Percentiles rank a stretch among this genome's conserved stretches.
These are phyloP conservation scores for Lacanobia oleracea DNA, from an alignment of 2,888 invertebrate genomes.

Conservation along the genomic window DNA sequence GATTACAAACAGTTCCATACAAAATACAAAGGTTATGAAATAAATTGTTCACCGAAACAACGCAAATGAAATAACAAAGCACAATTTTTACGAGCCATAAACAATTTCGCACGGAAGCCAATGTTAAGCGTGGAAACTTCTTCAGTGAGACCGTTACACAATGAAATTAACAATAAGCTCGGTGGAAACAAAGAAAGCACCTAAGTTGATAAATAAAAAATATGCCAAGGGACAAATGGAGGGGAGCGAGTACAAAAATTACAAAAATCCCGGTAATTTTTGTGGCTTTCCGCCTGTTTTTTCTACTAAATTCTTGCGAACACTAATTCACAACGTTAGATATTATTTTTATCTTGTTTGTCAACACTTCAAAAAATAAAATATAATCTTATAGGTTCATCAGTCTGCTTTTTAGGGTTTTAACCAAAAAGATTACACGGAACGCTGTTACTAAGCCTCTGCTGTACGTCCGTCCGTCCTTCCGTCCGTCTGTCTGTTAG, in stretches of 20 bases:
- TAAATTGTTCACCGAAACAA: conserved; percentile 59
- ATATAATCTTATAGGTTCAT: too few relatives aligned
- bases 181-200: conserved; percentile 76
- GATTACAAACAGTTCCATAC: conserved; percentile 37
- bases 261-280: conserved; percentile 71
- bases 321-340: conserved; percentile 26
- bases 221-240: conserved; percentile 78
- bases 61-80: conserved; percentile 66
- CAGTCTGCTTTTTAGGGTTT: neutral
- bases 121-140: conserved; percentile 73
- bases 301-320: conserved; percentile 31
- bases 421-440: too few relatives aligned
- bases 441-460: too few relatives aligned
- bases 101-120: conserved; percentile 74
- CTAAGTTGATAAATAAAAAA: conserved; percentile 81
- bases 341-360: neutral
- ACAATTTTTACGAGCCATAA: conserved; percentile 73
- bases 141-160: conserved; percentile 73
- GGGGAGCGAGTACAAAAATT: conserved; percentile 68
- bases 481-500: too few relatives aligned
- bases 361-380: neutral
- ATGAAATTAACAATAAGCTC: conserved; percentile 80
- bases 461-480: too few relatives aligned
- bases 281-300: conserved; percentile 66
- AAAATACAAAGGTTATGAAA: conserved; percentile 45